These are phyloP conservation scores for Pteronura brasiliensis DNA, from an alignment of 2,113 vertebrate genomes.

Conservation along the genomic window DNA sequence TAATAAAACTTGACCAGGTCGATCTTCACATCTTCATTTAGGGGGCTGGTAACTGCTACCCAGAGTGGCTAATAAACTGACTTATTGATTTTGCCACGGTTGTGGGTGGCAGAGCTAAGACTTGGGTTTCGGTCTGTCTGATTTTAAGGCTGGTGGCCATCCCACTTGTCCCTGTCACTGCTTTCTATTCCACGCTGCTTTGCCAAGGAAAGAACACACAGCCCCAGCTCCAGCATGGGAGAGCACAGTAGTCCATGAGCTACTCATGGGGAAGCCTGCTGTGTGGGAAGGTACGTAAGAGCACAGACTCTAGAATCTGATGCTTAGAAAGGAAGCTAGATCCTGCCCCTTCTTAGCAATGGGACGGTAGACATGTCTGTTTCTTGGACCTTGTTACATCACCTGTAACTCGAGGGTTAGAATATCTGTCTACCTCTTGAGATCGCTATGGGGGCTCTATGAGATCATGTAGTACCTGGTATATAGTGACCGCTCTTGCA, in stretches of 20 bases:
- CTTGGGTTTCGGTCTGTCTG: not conserved
- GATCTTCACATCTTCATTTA: not conserved
- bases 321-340: not conserved
- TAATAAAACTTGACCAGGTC: not conserved
- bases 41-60: not conserved
- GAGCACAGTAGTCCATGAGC: not conserved
- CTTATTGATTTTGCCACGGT: not conserved
- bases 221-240: fast-evolving
- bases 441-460: not conserved
- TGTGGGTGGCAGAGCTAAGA: not conserved
- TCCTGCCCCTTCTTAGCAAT: not conserved
- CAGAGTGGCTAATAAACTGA: not conserved
- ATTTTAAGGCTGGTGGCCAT: not conserved
- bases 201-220: not conserved
- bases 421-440: not conserved
- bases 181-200: not conserved
- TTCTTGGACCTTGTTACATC: not conserved
- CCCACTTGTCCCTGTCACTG: not conserved
- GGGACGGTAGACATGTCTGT: not conserved
- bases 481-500: not conserved
- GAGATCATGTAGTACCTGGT: not conserved
- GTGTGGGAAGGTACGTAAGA: not conserved
- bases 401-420: not conserved
- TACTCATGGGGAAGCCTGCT: not conserved
- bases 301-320: not conserved